Base-by-base conservation (phyloP, 2,113 vertebrate genomes). In the Halcyon malimbica region DNA sequence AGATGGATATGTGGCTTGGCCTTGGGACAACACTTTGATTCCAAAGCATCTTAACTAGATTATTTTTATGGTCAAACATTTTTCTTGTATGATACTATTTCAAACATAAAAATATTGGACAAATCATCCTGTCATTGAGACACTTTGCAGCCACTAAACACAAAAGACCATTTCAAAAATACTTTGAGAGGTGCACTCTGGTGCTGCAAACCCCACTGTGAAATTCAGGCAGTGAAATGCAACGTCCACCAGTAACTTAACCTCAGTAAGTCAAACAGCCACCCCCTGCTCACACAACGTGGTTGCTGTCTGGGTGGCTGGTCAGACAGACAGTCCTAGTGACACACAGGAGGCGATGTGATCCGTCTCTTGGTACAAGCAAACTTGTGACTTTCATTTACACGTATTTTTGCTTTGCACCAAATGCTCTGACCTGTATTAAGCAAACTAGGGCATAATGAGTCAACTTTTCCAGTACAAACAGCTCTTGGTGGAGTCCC, bases 281-380 rank as follows among this genome's bases (percentile, higher is more conserved):
- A 29, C 5, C 10, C 13, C 5, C 25, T 46, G 56, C 20, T 20
- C 53, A 15, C 1, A 0, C 13, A 11, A 16, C 0, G 1, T 4
- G 3, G 23, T 37, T 57, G 20, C 28, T 1, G 5, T 53, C 19
- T 31, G 53, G 33, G 15, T 13, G 31, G 28, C 19, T 16, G 57
- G 15, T 76, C 44, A 80, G 31, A 44, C 16, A 73, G 46, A 39
- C 24, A 54, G 35, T 35, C 23, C 39, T 46, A 51, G 42, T 28
- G 37, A 48, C 28, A 74, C 33, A 41, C 21, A 44, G 46, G n/a
- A 25, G 25, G 16, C 16, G 6, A 70, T 7, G 15, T 3, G 54
- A 65, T 50, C 41, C n/a, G 10, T 48, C 54, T 68, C 48, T 5
- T 26, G 31, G 42, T 28, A 59, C 16, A 74, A 26, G 31, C 6